Evolutionary conservation across 2,888 invertebrate species (phyloP), one percentile per base, ranked within the genome.

Genomic region (Anthophora plumipes): DNA sequence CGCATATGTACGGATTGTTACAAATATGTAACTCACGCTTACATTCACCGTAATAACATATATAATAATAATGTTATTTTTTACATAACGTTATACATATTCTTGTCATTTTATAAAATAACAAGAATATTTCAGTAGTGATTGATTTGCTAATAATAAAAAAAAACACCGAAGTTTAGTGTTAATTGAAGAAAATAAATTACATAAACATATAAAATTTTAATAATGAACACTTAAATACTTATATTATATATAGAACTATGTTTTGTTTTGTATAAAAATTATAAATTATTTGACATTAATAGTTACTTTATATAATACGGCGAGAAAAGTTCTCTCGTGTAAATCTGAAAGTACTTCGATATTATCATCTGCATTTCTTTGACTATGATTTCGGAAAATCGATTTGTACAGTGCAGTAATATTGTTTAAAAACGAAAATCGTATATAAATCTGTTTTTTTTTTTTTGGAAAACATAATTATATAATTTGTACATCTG

Each of bases 401-500:
- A 39, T 73, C 11, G 17, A 54, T 75, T 74, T 75, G 37, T 68
- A 52, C 39, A 43, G 20, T 48, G 48, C 48, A 22, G 20, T 31
- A 22, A 31, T 43, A 14, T 31, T 54, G 25, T 54, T 57, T 20
- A 17, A 37, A n/a, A 63, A 46, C 12, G 11, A 4, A 57, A 61
- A 61, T 61, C 20, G 22, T 25, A 41, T 55, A 48, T 43, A 41
- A 60, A 25, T 77, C 55, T 12, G 12, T 14, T 14, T 39, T 50
- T 20, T 14, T 14, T 39, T 50, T 20, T 46, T 4, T 6, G 20
- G n/a, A 50, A 48, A 25, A 14, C 22, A 61, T 55, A 54, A 41
- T 31, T 7, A 63, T n/a, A 48, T 17, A 43, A 68, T 78, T 76
- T 76, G 77, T 76, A 78, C 76, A 68, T 52, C 43, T 39, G 54